Percentiles rank a stretch among this genome's conserved stretches.
phyloP scores from a whole-genome alignment of 2,888 invertebrate genomes.

The Coleophora flavipennella region DNA sequence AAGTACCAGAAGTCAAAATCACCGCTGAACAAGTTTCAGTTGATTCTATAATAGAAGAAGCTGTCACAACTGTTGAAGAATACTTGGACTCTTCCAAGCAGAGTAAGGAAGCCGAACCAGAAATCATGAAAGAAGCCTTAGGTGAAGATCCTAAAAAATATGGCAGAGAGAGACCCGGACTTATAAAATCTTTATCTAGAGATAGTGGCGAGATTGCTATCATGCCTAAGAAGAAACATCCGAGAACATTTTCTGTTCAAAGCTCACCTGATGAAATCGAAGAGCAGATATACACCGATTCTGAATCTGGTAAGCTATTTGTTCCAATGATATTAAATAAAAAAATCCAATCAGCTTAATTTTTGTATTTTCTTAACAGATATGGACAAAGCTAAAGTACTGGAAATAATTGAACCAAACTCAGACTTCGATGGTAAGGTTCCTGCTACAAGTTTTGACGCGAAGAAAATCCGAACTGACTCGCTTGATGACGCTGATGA shows the following conservation, averaged over 20 bases:
- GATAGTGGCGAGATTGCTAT: conserved; percentile 64
- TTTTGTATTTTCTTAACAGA: conserved; percentile 33
- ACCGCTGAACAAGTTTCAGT: conserved; percentile 55
- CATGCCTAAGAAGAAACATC: conserved; percentile 63
- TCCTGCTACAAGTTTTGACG: conserved; percentile 53
- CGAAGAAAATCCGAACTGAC: conserved; percentile 61
- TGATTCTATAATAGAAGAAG: conserved; percentile 63
- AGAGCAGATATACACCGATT: conserved; percentile 68
- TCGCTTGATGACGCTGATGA: conserved; percentile 69
- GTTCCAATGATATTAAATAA: neutral
- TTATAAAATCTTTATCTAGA: conserved; percentile 61
- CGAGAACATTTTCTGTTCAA: conserved; percentile 64
- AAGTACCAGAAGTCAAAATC: conserved; percentile 28
- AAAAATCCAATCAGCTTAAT: neutral
- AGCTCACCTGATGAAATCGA: conserved; percentile 70
- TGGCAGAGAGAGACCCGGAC: conserved; percentile 48
- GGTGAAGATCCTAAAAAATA: conserved; percentile 44
- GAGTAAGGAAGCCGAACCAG: conserved; percentile 34
- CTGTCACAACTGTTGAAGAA: conserved; percentile 54
- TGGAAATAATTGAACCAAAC: conserved; percentile 66
- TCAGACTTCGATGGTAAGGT: conserved; percentile 55
- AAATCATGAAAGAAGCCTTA: conserved; percentile 35
- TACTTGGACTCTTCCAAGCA: conserved; percentile 35
- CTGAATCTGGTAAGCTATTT: conserved; percentile 56
- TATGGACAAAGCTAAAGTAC: conserved; percentile 67